phyloP scores from a whole-genome alignment of 2,113 vertebrate species.

The Mesoclemmys tuberculata region DNA sequence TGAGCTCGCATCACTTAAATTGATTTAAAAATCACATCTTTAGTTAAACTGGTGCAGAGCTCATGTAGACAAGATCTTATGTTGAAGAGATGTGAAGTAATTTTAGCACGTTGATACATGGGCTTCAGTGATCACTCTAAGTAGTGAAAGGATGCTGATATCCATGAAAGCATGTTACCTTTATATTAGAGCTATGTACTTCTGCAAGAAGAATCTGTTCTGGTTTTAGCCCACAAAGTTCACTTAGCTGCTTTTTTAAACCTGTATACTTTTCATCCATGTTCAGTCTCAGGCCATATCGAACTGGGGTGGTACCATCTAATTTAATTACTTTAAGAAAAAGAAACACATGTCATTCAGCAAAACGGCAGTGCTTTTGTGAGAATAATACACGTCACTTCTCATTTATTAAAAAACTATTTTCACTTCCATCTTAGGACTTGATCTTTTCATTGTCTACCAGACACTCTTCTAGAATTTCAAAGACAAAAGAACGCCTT shows the following conservation, averaged over 20 bases:
- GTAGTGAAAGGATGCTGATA: not conserved
- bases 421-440: not conserved
- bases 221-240: slow-evolving; percentile 92
- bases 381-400: not conserved
- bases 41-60: not conserved
- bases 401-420: not conserved
- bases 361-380: not conserved
- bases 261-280: slow-evolving; percentile 99
- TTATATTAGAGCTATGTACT: slow-evolving; percentile 96
- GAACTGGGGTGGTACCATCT: slow-evolving; percentile 93
- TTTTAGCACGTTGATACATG: rapidly evolving
- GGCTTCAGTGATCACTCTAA: not conserved
- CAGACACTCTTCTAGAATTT: not conserved
- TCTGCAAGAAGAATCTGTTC: slow-evolving; percentile 97
- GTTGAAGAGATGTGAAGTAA: not conserved
- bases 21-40: not conserved
- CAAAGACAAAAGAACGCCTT: not conserved
- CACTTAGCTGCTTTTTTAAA: slow-evolving; percentile 95
- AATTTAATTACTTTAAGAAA: slow-evolving; percentile 90
- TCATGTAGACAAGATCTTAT: not conserved
- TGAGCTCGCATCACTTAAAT: rapidly evolving
- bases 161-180: slow-evolving; percentile 77
- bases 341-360: slow-evolving; percentile 1
- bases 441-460: not conserved
- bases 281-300: slow-evolving; percentile 92